phyloP scores from a whole-genome alignment of 2,888 invertebrate genomes.

The Archaeoteleia sp. region DNA sequence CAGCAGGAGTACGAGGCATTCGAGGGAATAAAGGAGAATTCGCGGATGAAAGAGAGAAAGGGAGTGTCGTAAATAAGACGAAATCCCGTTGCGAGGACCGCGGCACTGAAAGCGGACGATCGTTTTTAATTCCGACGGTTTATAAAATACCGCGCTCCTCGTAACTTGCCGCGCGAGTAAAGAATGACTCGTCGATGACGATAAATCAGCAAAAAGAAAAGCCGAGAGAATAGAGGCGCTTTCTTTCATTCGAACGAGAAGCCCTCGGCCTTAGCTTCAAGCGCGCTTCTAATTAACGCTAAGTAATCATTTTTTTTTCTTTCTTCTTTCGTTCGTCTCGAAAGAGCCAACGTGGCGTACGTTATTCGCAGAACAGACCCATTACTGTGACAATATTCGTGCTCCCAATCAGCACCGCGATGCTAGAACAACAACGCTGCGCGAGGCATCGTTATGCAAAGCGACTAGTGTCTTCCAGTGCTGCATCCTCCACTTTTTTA shows the following conservation, averaged over 20 bases:
- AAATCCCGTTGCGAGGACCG: conserved; percentile 41
- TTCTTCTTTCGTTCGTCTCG: conserved; percentile 6
- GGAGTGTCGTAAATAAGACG: conserved; percentile 35
- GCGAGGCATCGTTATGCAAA: conserved; percentile 18
- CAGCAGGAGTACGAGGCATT: no score
- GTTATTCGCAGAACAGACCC: conserved; percentile 56
- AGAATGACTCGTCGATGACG: conserved; percentile 32
- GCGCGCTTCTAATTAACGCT: conserved; percentile 63
- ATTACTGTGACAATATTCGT: conserved; percentile 68
- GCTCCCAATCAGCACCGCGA: conserved; percentile 32
- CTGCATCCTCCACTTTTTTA: neutral
- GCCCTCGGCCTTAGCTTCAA: conserved; percentile 13
- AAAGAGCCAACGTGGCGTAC: no score
- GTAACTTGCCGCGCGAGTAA: conserved; percentile 35
- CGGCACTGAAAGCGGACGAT: conserved; percentile 20
- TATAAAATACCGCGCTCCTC: conserved; percentile 37
- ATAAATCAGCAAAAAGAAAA: conserved; percentile 35
- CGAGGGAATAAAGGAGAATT: neutral
- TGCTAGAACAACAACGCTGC: conserved; percentile 3
- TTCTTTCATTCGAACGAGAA: neutral
- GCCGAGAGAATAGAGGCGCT: conserved; percentile 23
- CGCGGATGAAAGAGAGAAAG: conserved; percentile 9
- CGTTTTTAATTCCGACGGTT: conserved; percentile 37
- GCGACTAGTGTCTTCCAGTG: neutral
- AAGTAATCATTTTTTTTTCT: conserved; percentile 65